Conservation (phyloP, 2,888 invertebrate species). For the Sthenelais limicola region DNA sequence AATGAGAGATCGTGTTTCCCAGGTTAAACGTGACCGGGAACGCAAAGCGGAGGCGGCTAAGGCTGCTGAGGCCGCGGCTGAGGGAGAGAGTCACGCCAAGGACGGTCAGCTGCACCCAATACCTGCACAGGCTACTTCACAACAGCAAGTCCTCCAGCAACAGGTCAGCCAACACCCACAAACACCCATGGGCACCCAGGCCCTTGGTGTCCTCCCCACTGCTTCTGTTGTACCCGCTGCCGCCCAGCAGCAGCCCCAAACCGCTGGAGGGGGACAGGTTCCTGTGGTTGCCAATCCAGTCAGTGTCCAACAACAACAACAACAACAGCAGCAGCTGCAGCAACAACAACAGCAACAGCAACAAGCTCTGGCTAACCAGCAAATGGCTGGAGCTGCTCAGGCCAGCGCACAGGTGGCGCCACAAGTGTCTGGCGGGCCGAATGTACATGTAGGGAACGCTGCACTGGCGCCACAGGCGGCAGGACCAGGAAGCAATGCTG, state of each 20-base stretch:
- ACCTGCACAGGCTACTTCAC: constrained; percentile 1
- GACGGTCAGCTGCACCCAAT: constrained; percentile 52
- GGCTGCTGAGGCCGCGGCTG: constrained; percentile 50
- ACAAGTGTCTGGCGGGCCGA: no score
- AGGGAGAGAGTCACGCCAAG: constrained; percentile 52
- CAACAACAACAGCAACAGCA: constrained; percentile 26
- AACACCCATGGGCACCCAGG: neutral
- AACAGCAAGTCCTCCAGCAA: constrained; percentile 43
- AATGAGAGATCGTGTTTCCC: constrained; percentile 88
- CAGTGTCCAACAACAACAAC: constrained; percentile 24
- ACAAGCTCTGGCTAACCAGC: neutral
- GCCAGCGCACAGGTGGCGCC: no score
- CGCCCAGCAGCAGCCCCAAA: constrained; percentile 3
- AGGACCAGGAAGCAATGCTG: no score
- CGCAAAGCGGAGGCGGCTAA: constrained; percentile 63
- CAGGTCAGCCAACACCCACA: constrained; percentile 47
- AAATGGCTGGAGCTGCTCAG: no score
- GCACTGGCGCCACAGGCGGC: no score
- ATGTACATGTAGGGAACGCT: no score
- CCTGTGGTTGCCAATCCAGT: no score
- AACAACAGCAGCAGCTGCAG: constrained; percentile 20
- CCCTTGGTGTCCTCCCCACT: neutral
- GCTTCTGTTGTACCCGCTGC: no score
- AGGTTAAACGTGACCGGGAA: constrained; percentile 79
- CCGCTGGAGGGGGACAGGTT: no score